phyloP scores from a whole-genome alignment of 2,113 vertebrate species.

The Thunnus thynnus region DNA sequence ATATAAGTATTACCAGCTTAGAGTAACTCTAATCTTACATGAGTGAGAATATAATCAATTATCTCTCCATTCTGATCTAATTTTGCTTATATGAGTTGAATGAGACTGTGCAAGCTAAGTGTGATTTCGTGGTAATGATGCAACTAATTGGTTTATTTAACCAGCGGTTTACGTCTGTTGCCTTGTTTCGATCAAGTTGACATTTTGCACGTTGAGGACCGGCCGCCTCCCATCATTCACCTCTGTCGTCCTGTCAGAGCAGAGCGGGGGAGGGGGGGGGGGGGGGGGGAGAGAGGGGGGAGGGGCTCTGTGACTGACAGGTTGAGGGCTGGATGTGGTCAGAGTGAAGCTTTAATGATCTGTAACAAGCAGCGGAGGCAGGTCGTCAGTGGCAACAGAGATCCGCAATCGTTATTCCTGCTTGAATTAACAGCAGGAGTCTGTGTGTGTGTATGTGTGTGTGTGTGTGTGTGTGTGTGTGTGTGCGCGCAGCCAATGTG shows the following conservation, averaged over 20 bases:
- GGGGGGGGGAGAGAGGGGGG: too few relatives aligned
- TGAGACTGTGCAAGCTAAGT: too few relatives aligned
- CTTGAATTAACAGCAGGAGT: not conserved
- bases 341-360: slow-evolving; percentile 60
- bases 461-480: slow-evolving; percentile 22
- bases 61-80: too few relatives aligned
- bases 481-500: not conserved
- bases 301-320: slow-evolving; percentile 50
- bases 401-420: slow-evolving; percentile 27
- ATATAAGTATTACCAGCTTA: too few relatives aligned
- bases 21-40: too few relatives aligned
- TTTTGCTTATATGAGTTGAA: too few relatives aligned
- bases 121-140: too few relatives aligned
- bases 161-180: not conserved
- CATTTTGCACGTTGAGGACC: not conserved
- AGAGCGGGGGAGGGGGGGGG: not conserved
- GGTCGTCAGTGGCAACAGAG: slow-evolving; percentile 41
- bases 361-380: slow-evolving; percentile 53
- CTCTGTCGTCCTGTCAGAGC: not conserved
- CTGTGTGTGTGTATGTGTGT: slow-evolving; percentile 18
- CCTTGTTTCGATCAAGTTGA: not conserved
- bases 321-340: slow-evolving; percentile 38
- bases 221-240: slow-evolving; percentile 22
- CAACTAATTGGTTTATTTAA: not conserved
- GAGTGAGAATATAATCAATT: too few relatives aligned